Percentiles rank a stretch among this genome's conserved stretches.
Conservation (phyloP, 2,888 invertebrate species). For the Microplitis manilae region DNA sequence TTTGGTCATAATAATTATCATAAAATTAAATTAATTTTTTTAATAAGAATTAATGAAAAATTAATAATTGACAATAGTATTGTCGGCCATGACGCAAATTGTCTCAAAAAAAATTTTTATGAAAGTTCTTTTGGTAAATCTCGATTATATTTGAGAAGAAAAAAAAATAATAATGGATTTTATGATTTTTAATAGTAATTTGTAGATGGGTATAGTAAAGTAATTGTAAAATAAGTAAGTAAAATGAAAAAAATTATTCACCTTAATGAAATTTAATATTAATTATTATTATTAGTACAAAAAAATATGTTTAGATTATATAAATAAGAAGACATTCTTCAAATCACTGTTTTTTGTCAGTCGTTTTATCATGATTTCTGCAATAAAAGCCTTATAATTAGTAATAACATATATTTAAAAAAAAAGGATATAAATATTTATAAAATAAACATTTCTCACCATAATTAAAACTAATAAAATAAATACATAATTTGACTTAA, state of each 20-base stretch:
- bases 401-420: neutral
- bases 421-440: neutral
- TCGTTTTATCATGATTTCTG: neutral
- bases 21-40: no score
- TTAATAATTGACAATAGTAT: no score
- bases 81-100: no score
- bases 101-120: no score
- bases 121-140: no score
- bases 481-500: constrained; percentile 39
- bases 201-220: no score
- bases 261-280: neutral
- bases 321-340: neutral
- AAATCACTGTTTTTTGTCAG: neutral
- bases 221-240: no score
- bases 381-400: neutral
- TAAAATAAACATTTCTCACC: constrained; percentile 10
- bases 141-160: no score
- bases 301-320: neutral
- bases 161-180: no score
- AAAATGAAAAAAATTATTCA: neutral
- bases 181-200: no score
- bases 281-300: neutral
- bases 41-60: no score
- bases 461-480: constrained; percentile 27
- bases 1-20: no score